A percentile compares a stretch with the other conserved stretches of the same genome.
Conservation (phyloP, 2,113 vertebrate genomes). For the Oenanthe oenanthe region DNA sequence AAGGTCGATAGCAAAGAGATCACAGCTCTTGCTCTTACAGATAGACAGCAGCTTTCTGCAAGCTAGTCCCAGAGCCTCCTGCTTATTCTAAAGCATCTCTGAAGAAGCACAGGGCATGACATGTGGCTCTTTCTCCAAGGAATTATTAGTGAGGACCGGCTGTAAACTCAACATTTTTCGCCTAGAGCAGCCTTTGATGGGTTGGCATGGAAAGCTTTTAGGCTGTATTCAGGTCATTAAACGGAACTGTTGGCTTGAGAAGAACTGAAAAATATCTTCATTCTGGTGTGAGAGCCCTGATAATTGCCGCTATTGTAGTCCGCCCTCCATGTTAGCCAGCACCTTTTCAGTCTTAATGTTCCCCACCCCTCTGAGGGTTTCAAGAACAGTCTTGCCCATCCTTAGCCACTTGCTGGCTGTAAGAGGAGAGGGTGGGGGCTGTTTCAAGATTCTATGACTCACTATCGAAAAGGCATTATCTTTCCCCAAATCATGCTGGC, state of each 20-base stretch:
- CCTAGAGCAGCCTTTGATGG: not conserved
- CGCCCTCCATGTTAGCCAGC: not conserved
- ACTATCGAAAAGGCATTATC: not conserved
- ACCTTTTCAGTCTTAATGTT: not conserved
- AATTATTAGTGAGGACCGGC: not conserved
- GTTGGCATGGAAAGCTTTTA: not conserved
- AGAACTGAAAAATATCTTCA: not conserved
- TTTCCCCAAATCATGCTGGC: not conserved
- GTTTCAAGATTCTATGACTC: not conserved
- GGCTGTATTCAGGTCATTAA: not conserved
- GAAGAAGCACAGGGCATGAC: not conserved
- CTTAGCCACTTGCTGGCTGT: not conserved
- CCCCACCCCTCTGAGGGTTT: not conserved
- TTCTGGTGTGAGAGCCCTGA: not conserved
- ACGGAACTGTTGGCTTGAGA: not conserved
- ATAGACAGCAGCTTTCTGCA: not conserved
- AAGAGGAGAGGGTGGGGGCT: not conserved
- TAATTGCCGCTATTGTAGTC: not conserved
- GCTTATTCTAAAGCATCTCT: not conserved
- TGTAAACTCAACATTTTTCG: not conserved
- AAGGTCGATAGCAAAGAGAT: not conserved
- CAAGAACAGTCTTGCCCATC: not conserved
- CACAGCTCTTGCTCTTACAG: not conserved
- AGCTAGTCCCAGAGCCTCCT: not conserved
- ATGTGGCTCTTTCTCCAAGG: not conserved